phyloP scores from a whole-genome alignment of 2,888 invertebrate species.

The Acheta domesticus region DNA sequence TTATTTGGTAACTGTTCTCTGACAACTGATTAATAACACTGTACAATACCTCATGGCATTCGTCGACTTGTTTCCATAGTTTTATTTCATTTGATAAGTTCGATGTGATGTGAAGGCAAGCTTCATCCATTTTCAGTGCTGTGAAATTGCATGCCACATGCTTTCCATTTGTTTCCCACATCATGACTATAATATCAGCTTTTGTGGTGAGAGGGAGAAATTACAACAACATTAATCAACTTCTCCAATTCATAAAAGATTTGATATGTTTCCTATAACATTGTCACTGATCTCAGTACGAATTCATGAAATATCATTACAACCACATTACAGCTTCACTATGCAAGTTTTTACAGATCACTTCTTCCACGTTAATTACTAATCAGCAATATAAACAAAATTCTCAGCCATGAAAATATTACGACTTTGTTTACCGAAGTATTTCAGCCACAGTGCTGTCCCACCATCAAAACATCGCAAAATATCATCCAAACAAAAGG shows the following conservation, averaged over 20 bases:
- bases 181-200: neutral
- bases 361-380: neutral
- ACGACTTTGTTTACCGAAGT: neutral
- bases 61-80: constrained; percentile 41
- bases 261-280: no score
- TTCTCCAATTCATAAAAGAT: no score
- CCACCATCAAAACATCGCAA: neutral
- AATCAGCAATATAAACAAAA: neutral
- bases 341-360: no score
- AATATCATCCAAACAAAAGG: neutral
- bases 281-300: no score
- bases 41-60: constrained; percentile 43
- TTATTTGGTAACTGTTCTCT: neutral
- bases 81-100: constrained; percentile 37
- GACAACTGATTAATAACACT: neutral
- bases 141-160: neutral
- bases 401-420: neutral
- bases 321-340: no score
- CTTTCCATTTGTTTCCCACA: neutral
- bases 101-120: constrained; percentile 44
- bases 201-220: neutral
- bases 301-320: no score
- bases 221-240: neutral
- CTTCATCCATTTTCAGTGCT: constrained; percentile 42
- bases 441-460: neutral